Base-by-base conservation (phyloP, 2,888 invertebrate genomes). In the Galerucella calmariensis region DNA sequence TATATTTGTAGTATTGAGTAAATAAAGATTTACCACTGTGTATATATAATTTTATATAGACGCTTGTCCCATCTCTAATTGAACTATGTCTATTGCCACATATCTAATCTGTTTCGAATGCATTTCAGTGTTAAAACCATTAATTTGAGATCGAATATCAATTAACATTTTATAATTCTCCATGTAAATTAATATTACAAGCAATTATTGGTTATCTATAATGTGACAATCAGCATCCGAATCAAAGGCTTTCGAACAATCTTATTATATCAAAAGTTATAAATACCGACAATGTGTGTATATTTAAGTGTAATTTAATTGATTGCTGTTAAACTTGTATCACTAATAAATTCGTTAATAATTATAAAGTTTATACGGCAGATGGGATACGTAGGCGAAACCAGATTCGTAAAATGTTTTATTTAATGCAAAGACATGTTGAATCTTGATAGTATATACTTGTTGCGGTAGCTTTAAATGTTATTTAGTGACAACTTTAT, bases 301-400 rank as follows among this genome's bases (percentile, higher is more conserved):
- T 35, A 70, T 70, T 35, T 44, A 70, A 70, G 63, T 70, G 53
- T 70, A 70, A 70, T 70, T 53, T 70, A 70, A 70, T 70, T 65
- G 70, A 63, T 51, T 51, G 70, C 20, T 65, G 65, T 70, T 70
- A 53, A 56, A 70, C 35, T 70, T 70, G 63, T 56, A 65, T 70
- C 63, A 65, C 63, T 70, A 70, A 70, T 70, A 70, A 70, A 70
- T 14, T 65, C 70, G 65, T 70, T 65, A 20, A 65, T 63, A 65
- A 70, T 62, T 63, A 70, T 6, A 2, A 14, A 51, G 24, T 46
- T 46, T 62, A 69, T 48, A 35, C 11, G 62, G 69, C 62, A 44
- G 70, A 48, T 41, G 63, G 10, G n/a, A 65, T 35, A 70, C 56
- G 69, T 69, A 51, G 69, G 69, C 69, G 62, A 56, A 69, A 69